Conservation (phyloP, 2,113 vertebrate genomes). For the Chaetorhynchus papuensis region DNA sequence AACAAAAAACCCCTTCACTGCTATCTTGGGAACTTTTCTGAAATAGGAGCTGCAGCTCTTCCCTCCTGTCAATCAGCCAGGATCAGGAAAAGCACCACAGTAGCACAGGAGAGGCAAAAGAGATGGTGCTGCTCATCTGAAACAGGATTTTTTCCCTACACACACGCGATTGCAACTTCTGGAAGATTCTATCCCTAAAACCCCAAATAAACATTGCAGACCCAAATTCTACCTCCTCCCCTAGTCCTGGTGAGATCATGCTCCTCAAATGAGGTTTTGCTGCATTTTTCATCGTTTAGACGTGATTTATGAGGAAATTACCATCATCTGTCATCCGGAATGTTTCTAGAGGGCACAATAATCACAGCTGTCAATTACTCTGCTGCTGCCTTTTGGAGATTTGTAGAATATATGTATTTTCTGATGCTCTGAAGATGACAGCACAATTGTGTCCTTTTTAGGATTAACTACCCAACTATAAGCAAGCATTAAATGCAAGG, state of each 20-base stretch:
- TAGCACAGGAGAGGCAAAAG: background rate
- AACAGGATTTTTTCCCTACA: background rate
- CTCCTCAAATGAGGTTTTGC: background rate
- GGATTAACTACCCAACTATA: background rate
- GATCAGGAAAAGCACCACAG: background rate
- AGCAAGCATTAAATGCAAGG: background rate
- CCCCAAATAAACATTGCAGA: background rate
- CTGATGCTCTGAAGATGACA: background rate
- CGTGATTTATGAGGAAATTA: constrained; percentile 36
- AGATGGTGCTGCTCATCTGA: background rate
- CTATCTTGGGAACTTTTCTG: background rate
- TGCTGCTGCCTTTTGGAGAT: background rate
- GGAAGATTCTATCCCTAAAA: background rate
- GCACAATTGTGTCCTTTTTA: background rate
- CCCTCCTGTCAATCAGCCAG: background rate
- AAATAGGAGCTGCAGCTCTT: background rate
- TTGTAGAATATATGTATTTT: background rate
- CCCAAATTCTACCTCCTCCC: background rate
- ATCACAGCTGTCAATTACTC: constrained; percentile 27
- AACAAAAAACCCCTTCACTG: background rate
- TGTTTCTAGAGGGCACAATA: constrained; percentile 33
- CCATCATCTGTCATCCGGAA: background rate
- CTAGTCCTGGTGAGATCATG: background rate
- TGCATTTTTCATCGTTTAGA: constrained; percentile 17
- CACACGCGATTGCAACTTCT: background rate